Base-by-base conservation (phyloP, 2,113 vertebrate genomes). In the Rhodinocichla rosea region DNA sequence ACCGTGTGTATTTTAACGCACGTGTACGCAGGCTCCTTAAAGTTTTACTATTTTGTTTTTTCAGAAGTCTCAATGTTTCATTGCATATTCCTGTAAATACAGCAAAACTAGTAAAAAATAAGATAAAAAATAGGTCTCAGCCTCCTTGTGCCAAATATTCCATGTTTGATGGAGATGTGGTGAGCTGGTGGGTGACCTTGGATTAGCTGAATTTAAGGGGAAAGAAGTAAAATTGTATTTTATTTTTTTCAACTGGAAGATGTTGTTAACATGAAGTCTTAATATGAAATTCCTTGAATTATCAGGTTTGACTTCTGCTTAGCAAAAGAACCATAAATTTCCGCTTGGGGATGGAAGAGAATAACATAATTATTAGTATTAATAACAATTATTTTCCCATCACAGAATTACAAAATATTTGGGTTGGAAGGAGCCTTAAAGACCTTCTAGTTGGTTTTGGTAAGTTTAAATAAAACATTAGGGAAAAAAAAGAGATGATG, bases 1-100 rank as follows among this genome's bases (percentile, higher is more conserved):
- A 30, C 42, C 1, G 0, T 18, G 15, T 28, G 0, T 44, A 8
- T 32, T 83, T 78, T 57, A 32, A 52, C 26, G 7, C 9, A 18
- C 1, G 0, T 39, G 3, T 3, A 2, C 14, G 3, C 21, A 26
- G 52, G 12, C 8, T 42, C 7, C 22, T 35, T 20, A 7, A 21
- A 33, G 23, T 45, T 75, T 8, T 33, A 18, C 13, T 1, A 1
- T 35, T 71, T 50, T 47, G 5, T 23, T 79, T 6, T 23, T 65
- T 21, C 19, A 49, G 18, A 68, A 74, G 16, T 44, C 8, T 40
- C 3, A 37, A 1, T 20, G 33, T 70, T 90, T 47, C 8, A 3
- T 52, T 57, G 4, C 10, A 7, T 16, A 3, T 56, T 40, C 8
- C 21, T 78, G 23, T 60, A 70, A 47, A 64, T 32, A 37, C 0